Evolutionary conservation across 2,888 invertebrate genomes (phyloP), one percentile per base, ranked within the genome.

Genomic region (Nephrotoma guestfalica): DNA sequence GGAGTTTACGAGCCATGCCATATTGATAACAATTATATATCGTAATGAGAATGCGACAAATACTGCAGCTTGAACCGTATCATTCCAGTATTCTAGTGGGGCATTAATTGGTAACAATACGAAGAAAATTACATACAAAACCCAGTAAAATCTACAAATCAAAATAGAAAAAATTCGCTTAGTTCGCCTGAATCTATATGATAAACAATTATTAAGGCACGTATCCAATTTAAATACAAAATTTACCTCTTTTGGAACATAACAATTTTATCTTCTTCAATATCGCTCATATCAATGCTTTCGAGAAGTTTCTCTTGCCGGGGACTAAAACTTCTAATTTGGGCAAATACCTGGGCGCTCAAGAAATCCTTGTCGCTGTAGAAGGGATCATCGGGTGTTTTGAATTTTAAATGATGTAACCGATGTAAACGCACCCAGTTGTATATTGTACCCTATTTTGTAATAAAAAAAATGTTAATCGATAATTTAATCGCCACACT

Each of bases 361-460:
- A 96, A 90, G 90, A 98, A 97, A 5, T 98, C 97, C 88, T 94
- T 94, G 2, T 93, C 94, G 89, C 95, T 94, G 90, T 97, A 95
- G 90, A 94, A 97, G 0, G 97, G 97, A 90, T 98, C 98, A 86
- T 94, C 93, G 47, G 95, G 94, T 0, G 96, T 96, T 13, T 94
- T 95, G 88, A 95, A 95, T 89, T 94, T 94, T 87, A 94, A 93
- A 90, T 98, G 97, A 89, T 97, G 97, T 11, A 97, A 91, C 86
- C 97, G 93, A 91, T 98, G 98, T 87, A 94, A 92, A 86, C 94
- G 92, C 0, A 96, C 96, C 97, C 97, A 98, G 89, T 96, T 94
- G 91, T 96, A 96, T 88, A 97, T 95, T 13, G 95, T 92, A 87
- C 97, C 97, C 96, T 96, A 89, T 13, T 30, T 30, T 2, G 30